Conservation (phyloP, 2,888 invertebrate species). For the Euplexia lucipara region DNA sequence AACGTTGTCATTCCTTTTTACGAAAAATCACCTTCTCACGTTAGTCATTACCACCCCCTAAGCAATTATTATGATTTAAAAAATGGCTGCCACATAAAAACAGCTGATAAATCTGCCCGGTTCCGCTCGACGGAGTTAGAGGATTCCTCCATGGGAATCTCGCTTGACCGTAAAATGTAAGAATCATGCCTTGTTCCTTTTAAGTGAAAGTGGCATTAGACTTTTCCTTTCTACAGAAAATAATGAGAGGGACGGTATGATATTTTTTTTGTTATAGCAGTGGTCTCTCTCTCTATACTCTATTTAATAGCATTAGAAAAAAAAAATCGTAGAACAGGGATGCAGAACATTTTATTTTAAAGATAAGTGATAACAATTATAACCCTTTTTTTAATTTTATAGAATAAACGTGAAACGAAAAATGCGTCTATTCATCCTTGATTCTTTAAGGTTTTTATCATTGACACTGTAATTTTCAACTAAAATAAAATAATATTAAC, state of each 20-base stretch:
- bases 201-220: slow-evolving; percentile 76
- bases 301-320: too few species aligned
- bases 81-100: slow-evolving; percentile 68
- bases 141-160: slow-evolving; percentile 69
- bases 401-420: too few species aligned
- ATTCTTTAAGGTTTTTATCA: too few species aligned
- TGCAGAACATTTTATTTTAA: too few species aligned
- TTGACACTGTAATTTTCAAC: too few species aligned
- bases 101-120: slow-evolving; percentile 78
- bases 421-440: too few species aligned
- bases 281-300: too few species aligned
- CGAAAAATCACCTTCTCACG: slow-evolving; percentile 56
- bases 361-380: too few species aligned
- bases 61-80: slow-evolving; percentile 60
- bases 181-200: slow-evolving; percentile 69
- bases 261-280: slow-evolving; percentile 3
- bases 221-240: slow-evolving; percentile 75
- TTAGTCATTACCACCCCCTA: slow-evolving; percentile 60
- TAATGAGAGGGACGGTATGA: slow-evolving; percentile 35
- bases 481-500: too few species aligned
- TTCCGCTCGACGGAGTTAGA: slow-evolving; percentile 72
- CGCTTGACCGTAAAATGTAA: slow-evolving; percentile 74
- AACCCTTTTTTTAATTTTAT: too few species aligned
- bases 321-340: too few species aligned
- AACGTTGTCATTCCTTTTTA: slow-evolving; percentile 33